Evolutionary conservation across 2,888 invertebrate species (phyloP), one percentile per base, ranked within the genome.

Genomic region (Noctuana brunneofusca): DNA sequence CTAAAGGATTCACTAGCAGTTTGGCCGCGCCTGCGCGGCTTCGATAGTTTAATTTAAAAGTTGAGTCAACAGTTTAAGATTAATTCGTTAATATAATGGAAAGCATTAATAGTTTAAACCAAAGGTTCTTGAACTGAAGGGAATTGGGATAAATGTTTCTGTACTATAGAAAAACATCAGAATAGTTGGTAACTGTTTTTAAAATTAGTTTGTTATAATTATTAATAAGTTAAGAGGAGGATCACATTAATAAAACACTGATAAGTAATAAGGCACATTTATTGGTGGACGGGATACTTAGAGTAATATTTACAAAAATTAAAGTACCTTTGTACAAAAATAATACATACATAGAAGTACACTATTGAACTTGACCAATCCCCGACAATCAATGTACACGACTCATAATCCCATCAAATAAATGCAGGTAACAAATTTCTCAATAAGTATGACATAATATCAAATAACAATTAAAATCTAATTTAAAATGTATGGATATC

Each of bases 281-380:
- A 83, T 81, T 84, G 69, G 68, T 76, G 82, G 83, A 84, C 81
- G 80, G 73, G 67, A 66, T 59, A 65, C 50, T 64, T 60, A 58
- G 41, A 66, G 55, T 30, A 75, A 60, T 71, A 71, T 71, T 69
- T 67, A 68, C 65, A 71, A 65, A 66, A 64, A 56, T 48, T 56
- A 22, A 43, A 56, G 62, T 57, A 60, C 35, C 60, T 52, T 56
- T 53, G 53, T 56, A 64, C 38, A 43, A 43, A 53, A 11, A 41
- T 16, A 18, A 52, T 14, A 57, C 11, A 27, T 46, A 54, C 46
- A 48, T 3, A 20, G 49, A 32, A 43, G 59, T 43, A 54, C n/a
- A 41, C 1, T 16, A 41, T 9, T 16, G 41, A 41, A 12, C 35
- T 24, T 49, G 24, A 22, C n/a, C 24, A 12, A 6, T n/a, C 6